Evolutionary conservation across 2,888 invertebrate species (phyloP).

Genomic region (Monoplex corrugatus): DNA sequence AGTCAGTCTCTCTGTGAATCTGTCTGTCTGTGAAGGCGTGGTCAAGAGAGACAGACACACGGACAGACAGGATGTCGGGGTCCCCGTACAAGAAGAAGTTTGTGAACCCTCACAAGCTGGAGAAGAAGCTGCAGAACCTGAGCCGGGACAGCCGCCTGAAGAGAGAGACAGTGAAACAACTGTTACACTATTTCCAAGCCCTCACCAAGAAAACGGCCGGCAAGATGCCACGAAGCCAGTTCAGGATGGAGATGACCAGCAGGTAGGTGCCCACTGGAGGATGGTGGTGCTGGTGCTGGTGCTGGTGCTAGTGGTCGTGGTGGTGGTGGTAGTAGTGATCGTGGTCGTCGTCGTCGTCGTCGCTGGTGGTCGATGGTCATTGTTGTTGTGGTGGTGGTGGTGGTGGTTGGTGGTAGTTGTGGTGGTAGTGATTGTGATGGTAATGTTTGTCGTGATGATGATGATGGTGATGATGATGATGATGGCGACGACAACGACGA

Average conservation of each 20-base stretch:
- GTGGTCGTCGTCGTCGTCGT: too few relatives aligned
- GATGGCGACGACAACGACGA: too few relatives aligned
- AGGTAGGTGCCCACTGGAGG: conserved; percentile 5
- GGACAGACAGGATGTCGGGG: neutral
- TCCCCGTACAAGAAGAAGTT: conserved; percentile 32
- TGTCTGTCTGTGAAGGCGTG: neutral
- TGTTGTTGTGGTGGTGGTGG: too few relatives aligned
- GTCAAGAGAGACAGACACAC: neutral
- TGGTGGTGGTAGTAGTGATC: neutral
- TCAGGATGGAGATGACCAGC: conserved; percentile 39
- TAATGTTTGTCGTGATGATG: too few relatives aligned
- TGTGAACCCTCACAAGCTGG: conserved; percentile 43
- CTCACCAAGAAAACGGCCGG: conserved; percentile 24
- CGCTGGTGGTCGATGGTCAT: too few relatives aligned
- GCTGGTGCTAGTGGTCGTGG: neutral
- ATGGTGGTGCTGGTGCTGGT: neutral
- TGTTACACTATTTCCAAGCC: conserved; percentile 41
- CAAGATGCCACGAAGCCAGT: conserved; percentile 42
- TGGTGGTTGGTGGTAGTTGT: too few relatives aligned
- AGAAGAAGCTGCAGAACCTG: conserved; percentile 29
- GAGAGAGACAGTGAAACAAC: conserved; percentile 41
- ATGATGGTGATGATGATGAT: too few relatives aligned
- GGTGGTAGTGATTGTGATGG: too few relatives aligned
- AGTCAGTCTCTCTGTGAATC: too few relatives aligned
- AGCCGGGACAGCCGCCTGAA: conserved; percentile 34